phyloP scores from a whole-genome alignment of 2,113 vertebrate species.

The Ailuropoda melanoleuca region DNA sequence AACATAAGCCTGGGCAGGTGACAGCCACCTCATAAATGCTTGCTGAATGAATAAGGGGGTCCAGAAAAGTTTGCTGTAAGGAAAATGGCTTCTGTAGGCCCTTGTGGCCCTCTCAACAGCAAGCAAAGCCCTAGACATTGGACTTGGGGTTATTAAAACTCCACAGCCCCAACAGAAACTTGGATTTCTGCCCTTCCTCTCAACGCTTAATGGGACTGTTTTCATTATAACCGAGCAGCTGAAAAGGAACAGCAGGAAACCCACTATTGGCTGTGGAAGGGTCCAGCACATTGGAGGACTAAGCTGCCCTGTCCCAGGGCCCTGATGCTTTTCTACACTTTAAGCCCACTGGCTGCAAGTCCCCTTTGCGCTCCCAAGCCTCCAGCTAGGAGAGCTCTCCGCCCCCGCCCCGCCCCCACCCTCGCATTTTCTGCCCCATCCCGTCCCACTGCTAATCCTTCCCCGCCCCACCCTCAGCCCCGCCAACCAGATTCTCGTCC shows the following conservation, averaged over 20 bases:
- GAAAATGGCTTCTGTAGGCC: background rate
- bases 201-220: background rate
- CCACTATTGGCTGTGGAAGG: background rate
- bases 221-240: background rate
- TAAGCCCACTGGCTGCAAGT: background rate
- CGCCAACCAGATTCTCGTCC: background rate
- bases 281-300: background rate
- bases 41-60: background rate
- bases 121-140: background rate
- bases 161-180: background rate
- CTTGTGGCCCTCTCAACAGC: background rate
- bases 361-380: background rate
- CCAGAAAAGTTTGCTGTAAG: background rate
- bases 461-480: background rate
- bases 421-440: background rate
- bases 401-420: too few relatives aligned
- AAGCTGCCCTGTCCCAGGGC: background rate
- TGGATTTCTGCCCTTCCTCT: background rate
- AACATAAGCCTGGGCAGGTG: background rate
- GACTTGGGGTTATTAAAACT: background rate
- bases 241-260: background rate
- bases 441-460: background rate
- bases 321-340: background rate
- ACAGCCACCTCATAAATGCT: background rate
- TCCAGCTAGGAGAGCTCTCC: background rate